A percentile compares a stretch with the other conserved stretches of the same genome.
Evolutionary conservation across 2,113 vertebrate species (phyloP).

Genomic region (Collichthys lucidus): DNA sequence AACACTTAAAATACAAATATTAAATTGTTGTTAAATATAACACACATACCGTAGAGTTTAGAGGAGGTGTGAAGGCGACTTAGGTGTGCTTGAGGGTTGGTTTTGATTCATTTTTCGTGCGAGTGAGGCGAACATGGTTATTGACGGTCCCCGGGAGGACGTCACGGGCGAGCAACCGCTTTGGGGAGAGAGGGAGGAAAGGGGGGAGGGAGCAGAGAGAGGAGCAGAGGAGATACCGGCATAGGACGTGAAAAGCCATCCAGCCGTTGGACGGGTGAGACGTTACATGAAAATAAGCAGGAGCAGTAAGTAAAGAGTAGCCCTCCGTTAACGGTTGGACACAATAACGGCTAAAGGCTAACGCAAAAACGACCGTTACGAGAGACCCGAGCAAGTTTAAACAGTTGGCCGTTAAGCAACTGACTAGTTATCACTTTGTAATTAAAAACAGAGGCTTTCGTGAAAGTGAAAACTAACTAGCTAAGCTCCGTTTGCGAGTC

Average conservation of each 20-base stretch:
- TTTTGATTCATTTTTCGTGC: not conserved
- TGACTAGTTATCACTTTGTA: conserved; percentile 34
- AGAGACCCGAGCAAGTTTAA: conserved; percentile 24
- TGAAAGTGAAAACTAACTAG: conserved; percentile 37
- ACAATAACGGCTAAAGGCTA: not conserved
- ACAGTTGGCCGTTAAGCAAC: conserved; percentile 18
- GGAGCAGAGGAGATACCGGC: conserved; percentile 69
- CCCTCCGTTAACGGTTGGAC: not conserved
- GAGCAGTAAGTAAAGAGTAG: not conserved
- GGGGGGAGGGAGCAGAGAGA: conserved; percentile 57
- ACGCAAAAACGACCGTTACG: not conserved
- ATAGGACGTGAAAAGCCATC: conserved; percentile 67
- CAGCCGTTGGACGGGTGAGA: conserved; percentile 53
- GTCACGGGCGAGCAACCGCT: conserved; percentile 76
- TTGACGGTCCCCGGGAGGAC: conserved; percentile 69
- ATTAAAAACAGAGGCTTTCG: conserved; percentile 1
- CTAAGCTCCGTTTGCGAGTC: not conserved
- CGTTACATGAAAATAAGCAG: conserved; percentile 19
- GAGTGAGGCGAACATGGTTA: not conserved
- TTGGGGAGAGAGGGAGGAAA: conserved; percentile 34
- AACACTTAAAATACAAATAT: no score
- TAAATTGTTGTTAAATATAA: fast-evolving
- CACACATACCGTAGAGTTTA: fast-evolving
- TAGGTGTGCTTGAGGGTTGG: not conserved
- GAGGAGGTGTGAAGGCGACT: fast-evolving